A percentile compares a stretch with the other conserved stretches of the same genome.
Evolutionary conservation across 2,888 invertebrate genomes (phyloP).

Genomic region (Tribolium freemani): DNA sequence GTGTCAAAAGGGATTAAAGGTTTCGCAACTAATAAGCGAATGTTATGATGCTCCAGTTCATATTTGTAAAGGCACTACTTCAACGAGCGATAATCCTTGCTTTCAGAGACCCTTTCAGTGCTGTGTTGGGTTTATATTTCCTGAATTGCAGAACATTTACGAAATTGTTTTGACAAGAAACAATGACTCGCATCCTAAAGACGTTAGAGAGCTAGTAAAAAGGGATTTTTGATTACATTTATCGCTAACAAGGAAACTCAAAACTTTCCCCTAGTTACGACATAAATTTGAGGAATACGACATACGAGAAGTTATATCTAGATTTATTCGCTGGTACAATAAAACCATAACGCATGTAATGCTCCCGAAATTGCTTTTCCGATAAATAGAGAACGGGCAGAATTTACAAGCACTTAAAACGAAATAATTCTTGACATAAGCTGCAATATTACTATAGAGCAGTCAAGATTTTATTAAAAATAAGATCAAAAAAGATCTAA

Average conservation of each 20-base stretch:
- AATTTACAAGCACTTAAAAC: not conserved
- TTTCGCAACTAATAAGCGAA: conserved; percentile 2
- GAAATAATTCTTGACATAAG: not conserved
- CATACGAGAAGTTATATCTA: too few species aligned
- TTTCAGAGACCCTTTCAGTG: conserved; percentile 19
- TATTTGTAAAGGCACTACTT: conserved; percentile 19
- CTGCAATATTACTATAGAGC: not conserved
- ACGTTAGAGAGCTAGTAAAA: conserved; percentile 12
- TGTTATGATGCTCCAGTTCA: conserved; percentile 1
- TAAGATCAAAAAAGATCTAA: not conserved
- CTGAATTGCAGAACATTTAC: conserved; percentile 36
- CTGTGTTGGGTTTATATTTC: conserved; percentile 14
- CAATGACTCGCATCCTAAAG: conserved; percentile 23
- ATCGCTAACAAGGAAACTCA: not conserved
- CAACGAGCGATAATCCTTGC: conserved; percentile 20
- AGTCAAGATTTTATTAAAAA: not conserved
- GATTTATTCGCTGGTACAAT: too few species aligned
- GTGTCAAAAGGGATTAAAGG: not conserved
- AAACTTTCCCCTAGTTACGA: too few species aligned
- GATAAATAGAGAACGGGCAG: not conserved
- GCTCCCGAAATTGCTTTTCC: not conserved
- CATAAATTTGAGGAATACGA: too few species aligned
- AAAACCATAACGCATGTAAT: not conserved
- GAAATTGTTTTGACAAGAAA: conserved; percentile 28
- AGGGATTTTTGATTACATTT: conserved; percentile 20